phyloP scores from a whole-genome alignment of 2,797 vertebrate genomes.

The Chelidonichthys spinosus region DNA sequence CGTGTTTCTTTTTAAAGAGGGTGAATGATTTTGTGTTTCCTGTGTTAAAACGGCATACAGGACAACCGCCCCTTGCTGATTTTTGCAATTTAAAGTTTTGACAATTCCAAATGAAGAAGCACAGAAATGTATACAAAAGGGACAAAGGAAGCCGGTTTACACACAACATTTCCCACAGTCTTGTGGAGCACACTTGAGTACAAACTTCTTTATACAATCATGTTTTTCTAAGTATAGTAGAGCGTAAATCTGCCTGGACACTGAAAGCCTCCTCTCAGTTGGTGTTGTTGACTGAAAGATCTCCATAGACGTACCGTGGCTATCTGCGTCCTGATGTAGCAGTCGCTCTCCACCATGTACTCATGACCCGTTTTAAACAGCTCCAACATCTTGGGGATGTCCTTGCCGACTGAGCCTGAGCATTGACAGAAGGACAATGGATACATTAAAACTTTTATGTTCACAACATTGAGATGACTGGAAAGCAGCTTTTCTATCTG shows the following conservation, averaged over 20 bases:
- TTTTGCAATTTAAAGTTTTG: not conserved
- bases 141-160: no score
- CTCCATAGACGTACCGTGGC: conserved; percentile 84
- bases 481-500: no score
- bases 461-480: not conserved
- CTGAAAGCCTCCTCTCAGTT: not conserved
- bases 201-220: conserved; percentile 2
- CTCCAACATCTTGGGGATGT: conserved; percentile 89
- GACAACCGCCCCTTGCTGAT: not conserved
- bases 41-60: not conserved
- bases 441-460: not conserved
- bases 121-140: not conserved
- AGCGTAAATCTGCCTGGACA: not conserved
- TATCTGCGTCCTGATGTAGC: conserved; percentile 85
- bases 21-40: not conserved
- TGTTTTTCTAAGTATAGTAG: not conserved
- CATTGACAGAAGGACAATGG: conserved; percentile 20
- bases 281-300: not conserved
- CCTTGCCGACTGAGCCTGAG: conserved; percentile 86
- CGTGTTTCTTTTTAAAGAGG: not conserved
- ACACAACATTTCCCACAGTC: not conserved
- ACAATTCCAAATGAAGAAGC: not conserved
- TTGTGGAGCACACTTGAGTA: not conserved
- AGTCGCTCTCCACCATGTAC: conserved; percentile 85
- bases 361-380: conserved; percentile 88